These are phyloP conservation scores for Chaetodon trifascialis DNA, from an alignment of 2,113 vertebrate genomes.

Conservation along the genomic window DNA sequence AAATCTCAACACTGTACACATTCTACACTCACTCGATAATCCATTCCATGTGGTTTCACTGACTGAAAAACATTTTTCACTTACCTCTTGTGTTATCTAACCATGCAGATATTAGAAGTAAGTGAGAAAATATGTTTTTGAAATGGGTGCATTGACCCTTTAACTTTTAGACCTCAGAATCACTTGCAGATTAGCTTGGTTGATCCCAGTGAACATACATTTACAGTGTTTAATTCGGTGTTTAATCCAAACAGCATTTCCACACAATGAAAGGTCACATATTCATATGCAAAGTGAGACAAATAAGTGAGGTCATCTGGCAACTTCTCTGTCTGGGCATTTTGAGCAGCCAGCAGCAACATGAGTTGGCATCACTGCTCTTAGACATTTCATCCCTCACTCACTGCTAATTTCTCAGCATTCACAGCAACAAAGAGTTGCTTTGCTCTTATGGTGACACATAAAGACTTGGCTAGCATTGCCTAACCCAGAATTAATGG, in stretches of 20 bases:
- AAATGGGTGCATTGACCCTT: not conserved
- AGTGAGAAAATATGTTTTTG: not conserved
- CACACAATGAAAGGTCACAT: slow-evolving; percentile 5
- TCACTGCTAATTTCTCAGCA: slow-evolving; percentile 11
- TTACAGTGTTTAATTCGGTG: not conserved
- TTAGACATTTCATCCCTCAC: slow-evolving; percentile 5
- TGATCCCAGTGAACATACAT: not conserved
- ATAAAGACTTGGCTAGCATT: slow-evolving; percentile 5
- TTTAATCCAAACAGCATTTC: not conserved
- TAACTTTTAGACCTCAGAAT: not conserved
- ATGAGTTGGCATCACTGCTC: not conserved
- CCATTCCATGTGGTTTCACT: not conserved
- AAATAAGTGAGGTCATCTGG: slow-evolving; percentile 6
- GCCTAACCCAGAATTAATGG: slow-evolving; percentile 28
- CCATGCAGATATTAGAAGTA: not conserved
- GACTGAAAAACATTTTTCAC: not conserved
- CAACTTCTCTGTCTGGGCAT: slow-evolving; percentile 5
- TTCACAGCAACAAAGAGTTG: not conserved
- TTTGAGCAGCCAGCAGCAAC: slow-evolving; percentile 23
- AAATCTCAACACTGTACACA: no score
- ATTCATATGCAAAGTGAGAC: not conserved
- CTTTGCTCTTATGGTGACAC: not conserved
- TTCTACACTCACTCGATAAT: not conserved
- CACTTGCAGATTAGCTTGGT: not conserved
- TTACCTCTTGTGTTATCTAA: not conserved